Evolutionary conservation across 2,113 vertebrate species (phyloP).

Genomic region (Sciurus niger): DNA sequence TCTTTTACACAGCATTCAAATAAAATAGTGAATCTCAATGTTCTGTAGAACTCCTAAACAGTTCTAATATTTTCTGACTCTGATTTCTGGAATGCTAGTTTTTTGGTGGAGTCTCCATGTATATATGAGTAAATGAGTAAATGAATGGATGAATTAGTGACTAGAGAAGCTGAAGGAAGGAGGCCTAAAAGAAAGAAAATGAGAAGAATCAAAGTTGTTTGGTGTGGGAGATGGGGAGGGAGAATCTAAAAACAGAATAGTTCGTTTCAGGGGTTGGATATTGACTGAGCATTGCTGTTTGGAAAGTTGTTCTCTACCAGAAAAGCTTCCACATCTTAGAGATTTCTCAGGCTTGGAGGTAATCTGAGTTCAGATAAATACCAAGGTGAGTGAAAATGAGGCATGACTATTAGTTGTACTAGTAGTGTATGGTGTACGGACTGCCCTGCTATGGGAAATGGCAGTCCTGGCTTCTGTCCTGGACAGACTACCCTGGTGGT

Average conservation of each 20-base stretch:
- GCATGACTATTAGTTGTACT: background rate
- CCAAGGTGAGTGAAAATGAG: background rate
- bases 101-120: background rate
- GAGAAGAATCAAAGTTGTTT: background rate
- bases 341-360: background rate
- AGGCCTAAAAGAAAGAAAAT: background rate
- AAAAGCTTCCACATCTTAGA: background rate
- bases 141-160: too few relatives aligned
- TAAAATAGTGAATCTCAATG: background rate
- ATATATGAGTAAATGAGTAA: background rate
- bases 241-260: background rate
- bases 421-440: background rate
- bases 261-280: background rate
- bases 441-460: background rate
- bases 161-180: background rate
- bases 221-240: background rate
- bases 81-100: background rate
- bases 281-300: background rate
- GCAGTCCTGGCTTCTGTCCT: background rate
- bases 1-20: background rate
- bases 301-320: background rate
- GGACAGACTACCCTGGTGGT: background rate
- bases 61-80: background rate
- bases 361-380: background rate
- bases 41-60: background rate